Conservation (phyloP, 1,140 invertebrate species). For the Hesperophylax magnus region DNA sequence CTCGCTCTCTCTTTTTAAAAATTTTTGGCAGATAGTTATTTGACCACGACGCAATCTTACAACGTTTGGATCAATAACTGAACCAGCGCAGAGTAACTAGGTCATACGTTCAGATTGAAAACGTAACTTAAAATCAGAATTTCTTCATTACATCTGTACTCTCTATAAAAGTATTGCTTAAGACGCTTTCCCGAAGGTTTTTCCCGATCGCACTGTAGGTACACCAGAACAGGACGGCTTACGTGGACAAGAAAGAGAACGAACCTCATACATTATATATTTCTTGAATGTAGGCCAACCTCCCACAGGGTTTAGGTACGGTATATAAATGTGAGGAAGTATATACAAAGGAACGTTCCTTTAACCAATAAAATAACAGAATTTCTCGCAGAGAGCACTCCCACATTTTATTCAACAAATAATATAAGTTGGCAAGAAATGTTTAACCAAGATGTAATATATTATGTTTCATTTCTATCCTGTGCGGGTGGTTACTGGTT, state of each 20-base stretch:
- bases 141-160: too few species aligned
- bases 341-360: constrained; percentile 46
- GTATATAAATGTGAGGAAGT: constrained; percentile 39
- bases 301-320: constrained; percentile 41
- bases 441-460: neutral
- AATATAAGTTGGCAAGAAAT: neutral
- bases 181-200: too few species aligned
- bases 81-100: too few species aligned
- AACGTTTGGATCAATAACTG: too few species aligned
- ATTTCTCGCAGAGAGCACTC: constrained; percentile 46
- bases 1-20: too few species aligned
- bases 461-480: too few species aligned
- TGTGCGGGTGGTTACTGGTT: too few species aligned
- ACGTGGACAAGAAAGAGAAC: constrained; percentile 9
- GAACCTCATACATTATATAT: constrained; percentile 51
- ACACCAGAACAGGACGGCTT: constrained; percentile 35
- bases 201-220: constrained; percentile 9
- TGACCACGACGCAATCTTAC: too few species aligned
- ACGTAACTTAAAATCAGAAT: too few species aligned
- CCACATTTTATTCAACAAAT: constrained; percentile 48
- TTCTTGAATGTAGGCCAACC: constrained; percentile 56
- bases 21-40: too few species aligned
- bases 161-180: too few species aligned
- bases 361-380: constrained; percentile 57
- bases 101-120: too few species aligned